Conservation (phyloP, 2,888 invertebrate species). For the Campaea margaritaria region DNA sequence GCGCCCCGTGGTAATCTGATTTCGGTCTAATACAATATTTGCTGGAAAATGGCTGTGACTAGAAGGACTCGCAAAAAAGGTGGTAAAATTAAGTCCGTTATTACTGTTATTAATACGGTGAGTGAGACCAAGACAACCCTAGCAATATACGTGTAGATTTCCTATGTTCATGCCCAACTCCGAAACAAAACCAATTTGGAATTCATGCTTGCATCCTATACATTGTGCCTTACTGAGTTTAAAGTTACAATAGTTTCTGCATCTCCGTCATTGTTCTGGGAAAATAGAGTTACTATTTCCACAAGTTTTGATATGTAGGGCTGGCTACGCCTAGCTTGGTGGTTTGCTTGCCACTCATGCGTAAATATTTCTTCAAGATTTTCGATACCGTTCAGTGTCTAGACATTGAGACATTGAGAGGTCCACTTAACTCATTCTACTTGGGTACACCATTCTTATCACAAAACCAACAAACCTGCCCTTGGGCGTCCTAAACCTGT, state of each 20-base stretch:
- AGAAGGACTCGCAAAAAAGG: conserved; percentile 44
- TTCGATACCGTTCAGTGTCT: conserved; percentile 22
- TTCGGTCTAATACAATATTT: conserved; percentile 37
- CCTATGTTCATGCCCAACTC: too few relatives aligned
- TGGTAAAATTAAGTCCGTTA: conserved; percentile 47
- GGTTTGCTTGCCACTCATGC: conserved; percentile 8
- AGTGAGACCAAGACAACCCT: conserved; percentile 8
- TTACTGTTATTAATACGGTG: conserved; percentile 22
- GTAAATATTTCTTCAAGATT: conserved; percentile 13
- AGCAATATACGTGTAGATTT: too few relatives aligned
- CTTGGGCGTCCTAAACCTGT: conserved; percentile 17
- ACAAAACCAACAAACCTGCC: conserved; percentile 13
- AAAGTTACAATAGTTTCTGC: too few relatives aligned
- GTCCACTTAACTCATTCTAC: conserved; percentile 11
- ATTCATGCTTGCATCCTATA: too few relatives aligned
- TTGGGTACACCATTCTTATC: conserved; percentile 11
- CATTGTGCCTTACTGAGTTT: too few relatives aligned
- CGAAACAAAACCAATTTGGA: too few relatives aligned
- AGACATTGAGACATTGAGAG: conserved; percentile 10
- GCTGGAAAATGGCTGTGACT: conserved; percentile 51
- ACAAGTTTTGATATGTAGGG: too few relatives aligned
- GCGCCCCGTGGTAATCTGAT: conserved; percentile 49
- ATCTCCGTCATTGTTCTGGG: too few relatives aligned
- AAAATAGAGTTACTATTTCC: too few relatives aligned
- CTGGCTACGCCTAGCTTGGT: not conserved